Conservation (phyloP, 2,888 invertebrate genomes). For the Gandaritis pyraliata region DNA sequence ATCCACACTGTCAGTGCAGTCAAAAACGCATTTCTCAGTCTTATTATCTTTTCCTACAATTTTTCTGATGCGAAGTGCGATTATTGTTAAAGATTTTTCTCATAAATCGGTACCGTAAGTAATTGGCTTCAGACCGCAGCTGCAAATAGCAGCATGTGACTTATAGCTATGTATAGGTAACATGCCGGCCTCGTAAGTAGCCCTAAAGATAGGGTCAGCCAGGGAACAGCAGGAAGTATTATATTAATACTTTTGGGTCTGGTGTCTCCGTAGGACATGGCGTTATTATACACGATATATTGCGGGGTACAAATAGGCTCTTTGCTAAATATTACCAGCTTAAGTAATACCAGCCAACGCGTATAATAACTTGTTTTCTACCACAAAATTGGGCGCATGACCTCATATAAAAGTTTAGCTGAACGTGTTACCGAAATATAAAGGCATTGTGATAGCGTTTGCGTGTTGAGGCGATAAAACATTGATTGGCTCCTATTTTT, state of each 20-base stretch:
- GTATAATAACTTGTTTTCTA: slow-evolving; percentile 25
- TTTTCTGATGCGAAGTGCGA: too few relatives aligned
- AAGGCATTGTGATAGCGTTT: slow-evolving; percentile 30
- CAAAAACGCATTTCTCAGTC: too few relatives aligned
- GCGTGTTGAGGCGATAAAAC: slow-evolving; percentile 31
- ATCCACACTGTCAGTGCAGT: too few relatives aligned
- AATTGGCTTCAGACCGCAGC: background rate
- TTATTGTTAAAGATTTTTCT: background rate
- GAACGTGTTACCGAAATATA: slow-evolving; percentile 32
- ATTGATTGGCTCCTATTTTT: slow-evolving; percentile 32
- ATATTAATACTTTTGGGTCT: slow-evolving; percentile 47
- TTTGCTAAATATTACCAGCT: slow-evolving; percentile 39
- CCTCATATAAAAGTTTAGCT: slow-evolving; percentile 31
- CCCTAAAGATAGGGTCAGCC: slow-evolving; percentile 36
- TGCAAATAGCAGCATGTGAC: slow-evolving; percentile 3
- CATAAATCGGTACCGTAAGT: slow-evolving; percentile 2
- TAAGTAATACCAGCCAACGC: slow-evolving; percentile 15
- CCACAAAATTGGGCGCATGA: slow-evolving; percentile 23
- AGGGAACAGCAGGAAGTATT: slow-evolving; percentile 40
- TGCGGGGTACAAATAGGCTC: slow-evolving; percentile 41
- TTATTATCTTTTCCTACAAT: too few relatives aligned
- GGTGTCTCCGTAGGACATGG: slow-evolving; percentile 38
- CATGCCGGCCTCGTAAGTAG: slow-evolving; percentile 35
- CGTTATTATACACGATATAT: slow-evolving; percentile 47
- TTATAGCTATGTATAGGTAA: slow-evolving; percentile 1